Evolutionary conservation across 2,888 invertebrate species (phyloP).

Genomic region (Cephonodes hylas): DNA sequence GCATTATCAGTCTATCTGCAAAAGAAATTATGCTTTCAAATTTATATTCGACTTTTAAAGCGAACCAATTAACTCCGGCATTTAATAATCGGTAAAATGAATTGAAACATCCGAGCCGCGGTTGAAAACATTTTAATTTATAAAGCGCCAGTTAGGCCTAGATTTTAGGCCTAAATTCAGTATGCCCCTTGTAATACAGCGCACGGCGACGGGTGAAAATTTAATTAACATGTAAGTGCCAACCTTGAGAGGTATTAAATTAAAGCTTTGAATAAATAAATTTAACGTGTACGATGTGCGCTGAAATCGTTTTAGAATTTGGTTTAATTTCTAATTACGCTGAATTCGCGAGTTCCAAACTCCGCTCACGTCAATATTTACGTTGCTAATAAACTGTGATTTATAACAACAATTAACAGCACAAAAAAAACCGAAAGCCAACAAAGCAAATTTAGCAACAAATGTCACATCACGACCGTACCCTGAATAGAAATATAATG

Average conservation of each 20-base stretch:
- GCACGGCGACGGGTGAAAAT: conserved; percentile 14
- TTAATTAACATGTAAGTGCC: conserved; percentile 14
- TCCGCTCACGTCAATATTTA: conserved; percentile 16
- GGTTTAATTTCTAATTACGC: conserved; percentile 2
- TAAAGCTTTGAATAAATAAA: conserved; percentile 9
- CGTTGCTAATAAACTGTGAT: conserved; percentile 23
- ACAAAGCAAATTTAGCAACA: conserved; percentile 34
- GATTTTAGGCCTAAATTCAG: conserved; percentile 44
- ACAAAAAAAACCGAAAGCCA: conserved; percentile 22
- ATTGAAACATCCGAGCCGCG: neutral
- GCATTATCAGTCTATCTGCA: conserved; percentile 40
- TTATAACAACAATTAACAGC: conserved; percentile 23
- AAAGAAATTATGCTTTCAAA: conserved; percentile 25
- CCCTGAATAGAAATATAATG: conserved; percentile 58
- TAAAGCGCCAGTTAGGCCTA: conserved; percentile 25
- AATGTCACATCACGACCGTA: conserved; percentile 40
- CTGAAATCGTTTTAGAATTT: neutral
- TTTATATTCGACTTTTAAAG: conserved; percentile 15
- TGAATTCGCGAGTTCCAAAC: neutral
- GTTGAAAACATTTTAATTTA: neutral
- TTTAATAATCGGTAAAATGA: conserved; percentile 18
- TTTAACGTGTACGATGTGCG: neutral
- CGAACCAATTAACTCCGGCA: conserved; percentile 33
- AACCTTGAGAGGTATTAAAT: conserved; percentile 10
- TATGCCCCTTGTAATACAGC: conserved; percentile 29